Conservation (phyloP, 1,140 invertebrate species). For the Wiebesia pumilae region DNA sequence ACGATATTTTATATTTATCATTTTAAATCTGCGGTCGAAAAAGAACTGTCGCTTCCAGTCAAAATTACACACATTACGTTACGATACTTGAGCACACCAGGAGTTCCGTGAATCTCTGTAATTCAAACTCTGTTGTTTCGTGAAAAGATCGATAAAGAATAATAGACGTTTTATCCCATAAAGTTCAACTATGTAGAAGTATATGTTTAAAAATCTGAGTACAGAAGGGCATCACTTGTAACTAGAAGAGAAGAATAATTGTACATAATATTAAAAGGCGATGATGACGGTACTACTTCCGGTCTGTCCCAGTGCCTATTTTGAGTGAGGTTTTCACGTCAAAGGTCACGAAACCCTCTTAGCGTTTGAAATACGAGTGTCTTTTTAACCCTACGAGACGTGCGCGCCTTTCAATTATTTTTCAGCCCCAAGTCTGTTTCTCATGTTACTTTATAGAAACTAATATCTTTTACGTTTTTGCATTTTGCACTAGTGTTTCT, state of each 20-base stretch:
- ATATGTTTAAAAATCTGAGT: background rate
- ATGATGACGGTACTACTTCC: conserved; percentile 19
- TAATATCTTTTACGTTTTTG: background rate
- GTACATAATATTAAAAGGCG: background rate
- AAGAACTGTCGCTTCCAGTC: background rate
- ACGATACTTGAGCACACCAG: no score
- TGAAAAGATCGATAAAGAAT: no score
- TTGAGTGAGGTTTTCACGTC: background rate
- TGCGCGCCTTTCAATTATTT: conserved; percentile 31
- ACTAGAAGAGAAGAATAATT: background rate
- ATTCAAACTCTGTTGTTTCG: no score
- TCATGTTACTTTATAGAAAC: conserved; percentile 11
- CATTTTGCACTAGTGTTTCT: no score
- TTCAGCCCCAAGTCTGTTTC: conserved; percentile 24
- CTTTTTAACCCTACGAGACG: conserved; percentile 25
- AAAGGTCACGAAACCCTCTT: background rate
- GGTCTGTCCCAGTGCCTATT: conserved; percentile 7
- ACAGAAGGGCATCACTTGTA: background rate
- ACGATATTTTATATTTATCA: background rate
- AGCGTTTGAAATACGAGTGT: conserved; percentile 43
- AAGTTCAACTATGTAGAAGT: no score
- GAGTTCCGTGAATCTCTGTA: no score
- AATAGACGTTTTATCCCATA: no score
- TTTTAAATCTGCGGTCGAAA: background rate
- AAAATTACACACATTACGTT: conserved; percentile 14